phyloP scores from a whole-genome alignment of 2,888 invertebrate species.

The Cenopis cana region DNA sequence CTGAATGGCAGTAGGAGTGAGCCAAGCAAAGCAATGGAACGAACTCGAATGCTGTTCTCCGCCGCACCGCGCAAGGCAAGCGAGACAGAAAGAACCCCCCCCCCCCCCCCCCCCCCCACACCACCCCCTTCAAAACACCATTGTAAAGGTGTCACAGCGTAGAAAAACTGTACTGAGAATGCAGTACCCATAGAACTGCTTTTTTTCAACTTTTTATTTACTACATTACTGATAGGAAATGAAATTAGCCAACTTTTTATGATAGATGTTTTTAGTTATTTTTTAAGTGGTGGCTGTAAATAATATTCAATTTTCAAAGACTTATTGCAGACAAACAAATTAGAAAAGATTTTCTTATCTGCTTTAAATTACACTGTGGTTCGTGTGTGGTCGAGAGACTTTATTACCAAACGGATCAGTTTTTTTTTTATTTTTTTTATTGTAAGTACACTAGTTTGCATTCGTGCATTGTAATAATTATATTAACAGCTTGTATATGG shows the following conservation, averaged over 20 bases:
- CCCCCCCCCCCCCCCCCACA: conserved; percentile 43
- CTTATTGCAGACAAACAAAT: neutral
- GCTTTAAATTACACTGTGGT: conserved; percentile 60
- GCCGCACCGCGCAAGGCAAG: conserved; percentile 45
- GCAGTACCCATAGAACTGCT: conserved; percentile 59
- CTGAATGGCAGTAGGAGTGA: conserved; percentile 56
- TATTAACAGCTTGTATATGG: too few relatives aligned
- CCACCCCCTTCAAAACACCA: conserved; percentile 49
- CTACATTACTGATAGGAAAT: neutral
- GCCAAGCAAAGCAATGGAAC: conserved; percentile 35
- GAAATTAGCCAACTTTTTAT: neutral
- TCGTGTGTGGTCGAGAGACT: conserved; percentile 50
- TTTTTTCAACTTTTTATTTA: conserved; percentile 5
- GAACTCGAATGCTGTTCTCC: conserved; percentile 2
- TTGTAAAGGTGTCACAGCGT: conserved; percentile 36
- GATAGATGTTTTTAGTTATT: neutral
- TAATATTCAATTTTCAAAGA: neutral
- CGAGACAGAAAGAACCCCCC: too few relatives aligned
- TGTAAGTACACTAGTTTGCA: too few relatives aligned
- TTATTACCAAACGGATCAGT: conserved; percentile 59
- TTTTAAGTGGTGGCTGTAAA: neutral
- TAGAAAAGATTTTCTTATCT: conserved; percentile 18
- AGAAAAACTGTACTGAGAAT: conserved; percentile 55
- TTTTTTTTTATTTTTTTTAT: too few relatives aligned
- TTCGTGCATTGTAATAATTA: too few relatives aligned